These are phyloP conservation scores for Chrysochloris asiatica DNA, from an alignment of 2,113 vertebrate genomes.

Conservation along the genomic window DNA sequence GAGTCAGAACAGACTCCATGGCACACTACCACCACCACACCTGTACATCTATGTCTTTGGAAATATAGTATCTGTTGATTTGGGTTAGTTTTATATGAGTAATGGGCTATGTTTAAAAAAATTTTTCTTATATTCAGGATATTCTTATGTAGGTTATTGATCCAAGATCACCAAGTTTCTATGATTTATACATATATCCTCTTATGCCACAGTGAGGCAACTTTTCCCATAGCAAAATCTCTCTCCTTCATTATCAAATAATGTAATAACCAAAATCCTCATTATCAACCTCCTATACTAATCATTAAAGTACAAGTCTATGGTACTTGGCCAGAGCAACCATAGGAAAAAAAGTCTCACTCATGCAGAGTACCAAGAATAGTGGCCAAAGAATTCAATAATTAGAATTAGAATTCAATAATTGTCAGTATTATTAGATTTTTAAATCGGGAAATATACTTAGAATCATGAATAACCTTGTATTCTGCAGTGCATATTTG, in stretches of 20 bases:
- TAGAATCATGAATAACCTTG: neutral
- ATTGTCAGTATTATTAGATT: neutral
- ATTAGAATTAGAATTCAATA: neutral
- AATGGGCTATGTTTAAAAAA: neutral
- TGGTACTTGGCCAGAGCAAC: neutral
- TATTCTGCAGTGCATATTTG: neutral
- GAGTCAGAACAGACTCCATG: no score
- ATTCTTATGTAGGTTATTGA: neutral
- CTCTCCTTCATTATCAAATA: neutral
- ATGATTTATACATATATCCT: neutral
- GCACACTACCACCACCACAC: no score
- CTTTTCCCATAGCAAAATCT: neutral
- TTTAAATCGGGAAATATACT: neutral
- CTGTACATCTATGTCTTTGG: neutral
- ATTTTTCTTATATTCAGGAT: neutral
- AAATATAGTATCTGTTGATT: neutral
- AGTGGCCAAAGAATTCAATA: neutral
- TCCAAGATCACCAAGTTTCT: neutral
- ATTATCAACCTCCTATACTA: neutral
- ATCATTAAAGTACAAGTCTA: neutral
- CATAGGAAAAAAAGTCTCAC: neutral
- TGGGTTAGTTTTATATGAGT: neutral
- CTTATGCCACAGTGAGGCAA: neutral
- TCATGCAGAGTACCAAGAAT: neutral
- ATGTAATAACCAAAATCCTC: rapidly evolving